Base-by-base conservation (phyloP, 2,113 vertebrate species). In the Notiomystis cincta region DNA sequence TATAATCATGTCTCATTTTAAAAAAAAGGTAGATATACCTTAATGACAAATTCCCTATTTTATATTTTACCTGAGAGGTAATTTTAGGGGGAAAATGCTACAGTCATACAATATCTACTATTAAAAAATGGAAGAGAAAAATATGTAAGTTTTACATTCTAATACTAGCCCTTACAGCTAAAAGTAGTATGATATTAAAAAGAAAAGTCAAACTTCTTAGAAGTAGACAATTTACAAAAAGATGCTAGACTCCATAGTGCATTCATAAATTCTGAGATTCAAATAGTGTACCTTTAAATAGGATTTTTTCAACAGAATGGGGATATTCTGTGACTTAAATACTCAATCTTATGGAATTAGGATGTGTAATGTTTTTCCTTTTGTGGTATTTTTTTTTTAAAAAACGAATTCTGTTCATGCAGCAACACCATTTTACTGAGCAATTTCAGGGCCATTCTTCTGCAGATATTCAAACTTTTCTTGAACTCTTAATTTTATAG, bases 211-310 rank as follows among this genome's bases (percentile, higher is more conserved):
- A 87, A 54, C 4, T 62, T 77, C 53, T 95, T 45, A 82, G 51
- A 92, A 94, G 66, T 15, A 69, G 31, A 62, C 72, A 93, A 53
- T 21, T 90, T 48, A 50, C 67, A 42, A 65, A 18, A 6, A 50
- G 23, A 64, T 28, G 25, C 75, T 88, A 21, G 27, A 71, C 75
- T 71, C 22, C 57, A 33, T 54, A 71, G 16, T 15, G 33, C 31
- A 28, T 60, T 50, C n/a, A 88, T 67, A 75, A 88, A 96, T 92
- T 80, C 12, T 87, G 50, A 96, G 28, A 58, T 81, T 35, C 91
- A 83, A 91, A 89, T 10, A 92, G 37, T 30, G 67, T 58, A 89
- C 22, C 51, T 91, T 78, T 89, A 95, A 94, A 96, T 51, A 89
- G 45, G 5, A 48, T 94, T 87, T 56, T 66, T 87, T 82, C 86